Conservation (phyloP, 2,888 invertebrate genomes). For the Eilema caniola region DNA sequence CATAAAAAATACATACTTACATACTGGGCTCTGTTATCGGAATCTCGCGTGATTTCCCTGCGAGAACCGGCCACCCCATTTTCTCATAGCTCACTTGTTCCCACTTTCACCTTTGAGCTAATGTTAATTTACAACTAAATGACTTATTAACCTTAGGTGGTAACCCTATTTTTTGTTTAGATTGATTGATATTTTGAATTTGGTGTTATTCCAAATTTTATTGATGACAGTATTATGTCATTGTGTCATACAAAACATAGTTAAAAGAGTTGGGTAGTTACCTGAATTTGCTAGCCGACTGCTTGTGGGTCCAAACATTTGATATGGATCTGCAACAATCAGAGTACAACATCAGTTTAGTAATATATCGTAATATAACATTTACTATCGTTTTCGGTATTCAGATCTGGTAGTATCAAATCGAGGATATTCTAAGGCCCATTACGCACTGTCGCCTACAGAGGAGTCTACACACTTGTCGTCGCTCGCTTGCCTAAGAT, state of each 20-base stretch:
- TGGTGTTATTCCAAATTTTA: background rate
- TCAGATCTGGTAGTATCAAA: background rate
- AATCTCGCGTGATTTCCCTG: conserved; percentile 61
- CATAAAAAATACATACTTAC: conserved; percentile 32
- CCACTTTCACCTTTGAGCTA: conserved; percentile 46
- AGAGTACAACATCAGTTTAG: conserved; percentile 16
- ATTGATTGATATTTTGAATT: conserved; percentile 12
- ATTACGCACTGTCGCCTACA: too few species aligned
- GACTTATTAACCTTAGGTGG: conserved; percentile 23
- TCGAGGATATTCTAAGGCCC: too few species aligned
- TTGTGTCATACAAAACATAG: too few species aligned
- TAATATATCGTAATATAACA: background rate
- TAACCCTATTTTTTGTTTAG: conserved; percentile 17
- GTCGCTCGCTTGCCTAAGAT: too few species aligned
- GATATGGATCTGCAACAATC: conserved; percentile 96
- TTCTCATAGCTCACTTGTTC: conserved; percentile 61
- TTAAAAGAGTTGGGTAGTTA: conserved; percentile 73
- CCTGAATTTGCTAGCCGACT: conserved; percentile 98
- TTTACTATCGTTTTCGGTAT: background rate
- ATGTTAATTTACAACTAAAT: conserved; percentile 36
- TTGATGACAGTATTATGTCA: too few species aligned
- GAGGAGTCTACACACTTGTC: too few species aligned
- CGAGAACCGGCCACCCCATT: conserved; percentile 58
- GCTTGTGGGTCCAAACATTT: conserved; percentile 98
- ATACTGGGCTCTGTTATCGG: conserved; percentile 53